phyloP scores from a whole-genome alignment of 2,113 vertebrate genomes.

The Bothrops jararaca region DNA sequence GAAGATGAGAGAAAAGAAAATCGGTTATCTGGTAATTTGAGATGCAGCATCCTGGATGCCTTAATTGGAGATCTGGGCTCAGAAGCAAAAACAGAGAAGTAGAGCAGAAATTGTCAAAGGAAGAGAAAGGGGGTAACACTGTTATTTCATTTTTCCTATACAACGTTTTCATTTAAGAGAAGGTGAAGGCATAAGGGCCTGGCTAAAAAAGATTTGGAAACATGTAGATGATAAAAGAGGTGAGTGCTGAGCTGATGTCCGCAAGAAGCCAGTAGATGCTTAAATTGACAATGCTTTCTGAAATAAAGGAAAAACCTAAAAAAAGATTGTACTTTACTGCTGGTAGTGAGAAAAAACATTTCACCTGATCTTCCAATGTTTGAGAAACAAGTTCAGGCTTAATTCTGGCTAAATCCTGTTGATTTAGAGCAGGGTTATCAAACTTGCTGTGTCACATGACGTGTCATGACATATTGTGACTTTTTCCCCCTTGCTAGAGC shows the following conservation, averaged over 20 bases:
- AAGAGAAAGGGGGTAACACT: background rate
- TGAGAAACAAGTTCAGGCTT: background rate
- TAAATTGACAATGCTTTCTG: background rate
- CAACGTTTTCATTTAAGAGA: background rate
- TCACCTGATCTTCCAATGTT: background rate
- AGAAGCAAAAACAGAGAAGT: background rate
- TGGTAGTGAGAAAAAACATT: background rate
- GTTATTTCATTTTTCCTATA: background rate
- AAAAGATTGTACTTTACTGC: background rate
- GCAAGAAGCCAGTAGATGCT: too few species aligned
- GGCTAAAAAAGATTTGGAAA: background rate
- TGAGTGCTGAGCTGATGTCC: background rate
- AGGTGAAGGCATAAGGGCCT: background rate
- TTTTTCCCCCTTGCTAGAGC: too few species aligned
- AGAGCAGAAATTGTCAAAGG: background rate
- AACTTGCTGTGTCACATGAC: too few species aligned
- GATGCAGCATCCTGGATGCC: slow-evolving; percentile 8
- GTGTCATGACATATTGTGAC: too few species aligned
- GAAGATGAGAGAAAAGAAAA: slow-evolving; percentile 22
- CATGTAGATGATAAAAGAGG: background rate
- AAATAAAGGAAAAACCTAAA: background rate
- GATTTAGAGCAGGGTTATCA: too few species aligned
- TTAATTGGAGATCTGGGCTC: slow-evolving; percentile 12
- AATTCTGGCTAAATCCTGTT: background rate
- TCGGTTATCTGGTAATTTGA: slow-evolving; percentile 17